Evolutionary conservation across 2,888 invertebrate species (phyloP).

Genomic region (Liposcelis brunnea): DNA sequence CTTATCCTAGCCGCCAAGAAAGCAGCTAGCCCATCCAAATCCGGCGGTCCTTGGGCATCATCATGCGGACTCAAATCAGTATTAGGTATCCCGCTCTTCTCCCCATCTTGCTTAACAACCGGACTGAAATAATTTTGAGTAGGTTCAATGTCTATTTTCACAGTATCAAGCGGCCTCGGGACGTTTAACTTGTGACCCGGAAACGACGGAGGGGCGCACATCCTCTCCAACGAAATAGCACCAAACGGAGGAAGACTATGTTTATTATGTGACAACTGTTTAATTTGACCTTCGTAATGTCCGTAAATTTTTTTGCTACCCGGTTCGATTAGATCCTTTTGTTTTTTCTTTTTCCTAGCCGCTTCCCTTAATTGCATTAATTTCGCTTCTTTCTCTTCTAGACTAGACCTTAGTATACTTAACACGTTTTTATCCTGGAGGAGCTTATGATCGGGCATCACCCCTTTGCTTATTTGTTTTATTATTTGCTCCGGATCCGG

Average conservation of each 20-base stretch:
- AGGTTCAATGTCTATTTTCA: slow-evolving; percentile 34
- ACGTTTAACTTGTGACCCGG: slow-evolving; percentile 39
- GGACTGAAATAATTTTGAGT: slow-evolving; percentile 25
- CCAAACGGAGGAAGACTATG: slow-evolving; percentile 38
- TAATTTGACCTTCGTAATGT: no score
- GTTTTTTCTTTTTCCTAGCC: slow-evolving; percentile 4
- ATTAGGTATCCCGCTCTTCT: not conserved
- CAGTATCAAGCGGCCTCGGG: slow-evolving; percentile 49
- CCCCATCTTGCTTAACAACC: slow-evolving; percentile 6
- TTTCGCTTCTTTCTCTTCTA: slow-evolving; percentile 41
- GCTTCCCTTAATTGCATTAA: not conserved
- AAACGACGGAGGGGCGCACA: slow-evolving; percentile 30
- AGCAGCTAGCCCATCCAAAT: slow-evolving; percentile 39
- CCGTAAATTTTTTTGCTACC: no score
- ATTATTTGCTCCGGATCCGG: slow-evolving; percentile 14
- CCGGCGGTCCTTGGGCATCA: slow-evolving; percentile 15
- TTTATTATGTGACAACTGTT: not conserved
- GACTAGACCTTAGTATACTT: slow-evolving; percentile 49
- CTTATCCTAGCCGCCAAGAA: slow-evolving; percentile 52
- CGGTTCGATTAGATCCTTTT: slow-evolving; percentile 22
- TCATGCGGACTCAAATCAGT: slow-evolving; percentile 13
- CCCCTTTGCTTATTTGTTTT: slow-evolving; percentile 28
- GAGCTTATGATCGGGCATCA: slow-evolving; percentile 18
- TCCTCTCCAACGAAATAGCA: slow-evolving; percentile 32
- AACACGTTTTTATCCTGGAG: slow-evolving; percentile 43